phyloP scores from a whole-genome alignment of 23 tunicate species.

The Ciona savignyi region DNA sequence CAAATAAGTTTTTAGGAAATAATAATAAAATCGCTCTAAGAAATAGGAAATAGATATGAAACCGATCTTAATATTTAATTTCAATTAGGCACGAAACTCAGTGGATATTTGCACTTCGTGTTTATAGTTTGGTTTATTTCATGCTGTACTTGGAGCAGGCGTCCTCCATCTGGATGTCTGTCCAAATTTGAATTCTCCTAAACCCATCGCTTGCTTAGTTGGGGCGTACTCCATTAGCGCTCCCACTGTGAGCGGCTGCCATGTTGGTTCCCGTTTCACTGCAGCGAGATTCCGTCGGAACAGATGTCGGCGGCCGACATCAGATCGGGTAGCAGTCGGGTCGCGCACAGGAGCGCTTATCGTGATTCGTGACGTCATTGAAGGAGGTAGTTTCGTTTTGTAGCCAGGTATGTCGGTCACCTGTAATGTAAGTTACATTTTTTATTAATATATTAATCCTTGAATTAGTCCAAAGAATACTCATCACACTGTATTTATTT shows the following conservation, averaged over 20 bases:
- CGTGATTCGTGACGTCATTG: constrained; percentile 51
- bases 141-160: constrained; percentile 24
- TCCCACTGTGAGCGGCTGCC: constrained; percentile 91
- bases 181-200: constrained; percentile 52
- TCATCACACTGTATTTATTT: too few species aligned
- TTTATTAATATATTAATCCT: too few species aligned
- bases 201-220: constrained; percentile 31
- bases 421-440: constrained; percentile 8
- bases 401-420: constrained; percentile 82
- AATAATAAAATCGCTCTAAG: too few species aligned
- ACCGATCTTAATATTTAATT: too few species aligned
- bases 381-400: constrained; percentile 44
- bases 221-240: constrained; percentile 80
- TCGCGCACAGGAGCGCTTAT: constrained; percentile 80
- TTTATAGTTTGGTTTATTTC: constrained; percentile 5
- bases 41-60: too few species aligned
- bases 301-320: neutral
- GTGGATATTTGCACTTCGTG: too few species aligned
- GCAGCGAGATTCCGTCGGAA: constrained; percentile 17
- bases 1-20: too few species aligned
- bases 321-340: constrained; percentile 9
- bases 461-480: too few species aligned
- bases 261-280: constrained; percentile 40
- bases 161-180: constrained; percentile 56
- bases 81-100: too few species aligned